These are phyloP conservation scores for Lethenteron reissneri DNA, from an alignment of 2,113 vertebrate species.

Conservation along the genomic window DNA sequence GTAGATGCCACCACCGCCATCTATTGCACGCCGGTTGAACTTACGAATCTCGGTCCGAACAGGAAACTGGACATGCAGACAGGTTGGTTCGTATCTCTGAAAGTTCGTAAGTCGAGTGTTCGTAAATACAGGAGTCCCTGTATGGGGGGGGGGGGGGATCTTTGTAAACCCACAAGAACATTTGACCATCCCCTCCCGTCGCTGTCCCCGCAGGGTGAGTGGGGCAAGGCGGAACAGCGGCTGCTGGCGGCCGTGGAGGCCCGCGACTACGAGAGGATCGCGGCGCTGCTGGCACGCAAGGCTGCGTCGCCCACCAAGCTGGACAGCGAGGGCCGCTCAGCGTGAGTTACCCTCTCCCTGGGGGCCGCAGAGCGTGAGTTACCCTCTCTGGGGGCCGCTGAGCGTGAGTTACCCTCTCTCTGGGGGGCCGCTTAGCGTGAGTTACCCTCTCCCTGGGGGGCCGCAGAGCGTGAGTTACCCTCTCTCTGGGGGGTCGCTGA, in stretches of 20 bases:
- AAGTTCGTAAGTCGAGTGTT: too few species aligned
- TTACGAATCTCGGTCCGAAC: too few species aligned
- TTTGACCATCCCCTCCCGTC: not conserved
- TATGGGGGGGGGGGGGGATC: too few species aligned
- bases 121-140: too few species aligned
- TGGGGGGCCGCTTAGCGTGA: not conserved
- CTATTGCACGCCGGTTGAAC: too few species aligned
- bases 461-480: not conserved
- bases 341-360: conserved; percentile 35
- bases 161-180: too few species aligned
- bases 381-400: not conserved
- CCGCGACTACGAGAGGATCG: conserved; percentile 69
- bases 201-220: conserved; percentile 44
- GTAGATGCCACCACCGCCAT: too few species aligned
- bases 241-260: conserved; percentile 90
- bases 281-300: conserved; percentile 63
- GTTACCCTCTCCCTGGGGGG: not conserved
- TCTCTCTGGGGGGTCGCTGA: not conserved
- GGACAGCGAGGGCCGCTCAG: conserved; percentile 75
- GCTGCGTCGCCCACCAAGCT: conserved; percentile 65
- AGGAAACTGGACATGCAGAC: too few species aligned
- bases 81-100: too few species aligned
- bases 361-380: not conserved
- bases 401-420: not conserved
- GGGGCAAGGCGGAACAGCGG: conserved; percentile 90